phyloP scores from a whole-genome alignment of 2,888 invertebrate species.

The Nomada hirtipes region DNA sequence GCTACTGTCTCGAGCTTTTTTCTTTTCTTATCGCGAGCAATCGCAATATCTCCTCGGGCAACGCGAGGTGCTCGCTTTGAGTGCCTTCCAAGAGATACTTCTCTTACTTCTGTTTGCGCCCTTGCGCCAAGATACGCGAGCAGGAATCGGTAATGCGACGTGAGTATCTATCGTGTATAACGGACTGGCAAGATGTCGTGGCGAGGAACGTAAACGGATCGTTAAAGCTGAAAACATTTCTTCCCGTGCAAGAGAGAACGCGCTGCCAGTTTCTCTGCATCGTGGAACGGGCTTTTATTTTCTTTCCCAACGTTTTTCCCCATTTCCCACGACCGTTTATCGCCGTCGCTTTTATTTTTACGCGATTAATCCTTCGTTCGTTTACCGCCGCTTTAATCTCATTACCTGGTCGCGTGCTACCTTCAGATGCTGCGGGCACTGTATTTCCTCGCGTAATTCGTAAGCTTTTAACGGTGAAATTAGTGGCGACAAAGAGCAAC shows the following conservation, averaged over 20 bases:
- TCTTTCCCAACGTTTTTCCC: background rate
- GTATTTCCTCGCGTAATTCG: background rate
- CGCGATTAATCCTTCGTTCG: conserved; percentile 7
- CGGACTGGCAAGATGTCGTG: background rate
- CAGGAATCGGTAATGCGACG: conserved; percentile 49
- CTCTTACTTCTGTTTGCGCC: conserved; percentile 55
- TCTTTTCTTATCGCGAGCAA: conserved; percentile 55
- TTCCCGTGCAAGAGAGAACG: background rate
- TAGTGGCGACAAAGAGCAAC: background rate
- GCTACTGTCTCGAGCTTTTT: background rate
- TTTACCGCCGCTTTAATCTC: background rate
- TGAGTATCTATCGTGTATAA: conserved; percentile 6
- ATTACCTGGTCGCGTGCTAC: background rate
- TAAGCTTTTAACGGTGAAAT: background rate
- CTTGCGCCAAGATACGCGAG: conserved; percentile 12
- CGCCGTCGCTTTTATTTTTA: background rate
- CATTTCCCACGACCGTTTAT: background rate
- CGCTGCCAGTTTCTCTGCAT: background rate
- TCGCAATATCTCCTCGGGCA: conserved; percentile 57
- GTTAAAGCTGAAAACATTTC: conserved; percentile 31
- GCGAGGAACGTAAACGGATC: conserved; percentile 5
- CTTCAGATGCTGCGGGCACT: background rate
- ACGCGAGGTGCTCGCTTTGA: conserved; percentile 36
- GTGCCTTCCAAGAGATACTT: conserved; percentile 15
- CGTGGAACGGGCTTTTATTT: conserved; percentile 13